Base-by-base conservation (phyloP, 2,888 invertebrate genomes). In the Heteropelma amictum region DNA sequence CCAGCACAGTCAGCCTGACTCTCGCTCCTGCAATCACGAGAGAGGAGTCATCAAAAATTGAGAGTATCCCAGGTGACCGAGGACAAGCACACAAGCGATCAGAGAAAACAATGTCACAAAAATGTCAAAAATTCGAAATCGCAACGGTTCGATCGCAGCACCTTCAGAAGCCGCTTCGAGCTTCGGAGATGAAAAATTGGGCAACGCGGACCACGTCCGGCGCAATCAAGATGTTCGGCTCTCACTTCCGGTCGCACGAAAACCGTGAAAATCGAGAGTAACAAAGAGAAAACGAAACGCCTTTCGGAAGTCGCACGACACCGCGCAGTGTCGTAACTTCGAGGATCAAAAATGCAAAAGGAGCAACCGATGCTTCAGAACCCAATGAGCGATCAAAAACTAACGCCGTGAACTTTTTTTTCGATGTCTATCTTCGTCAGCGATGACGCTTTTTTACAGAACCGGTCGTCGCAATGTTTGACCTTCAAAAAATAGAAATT, bases 51-150 rank as follows among this genome's bases (percentile, higher is more conserved):
- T n/a, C 5, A 26, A 53, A 35, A 65, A 23, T 47, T 38, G 54
- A 61, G 68, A 63, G 28, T n/a, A 19, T n/a, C 38, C 40, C 73
- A 47, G 69, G 58, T 45, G 26, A 63, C 56, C 69, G 35, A 72
- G 53, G 49, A 68, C 54, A n/a, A n/a, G n/a, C n/a, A n/a, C n/a
- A n/a, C n/a, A n/a, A n/a, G n/a, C n/a, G n/a, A n/a, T n/a, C 42
- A 17, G 30, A 67, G 26, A 12, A 23, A 67, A 35, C 26, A 60
- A 45, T 7, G 26, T 1, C n/a, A 10, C 1, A 12, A 51, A 30
- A 28, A 12, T 10, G 33, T 12, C n/a, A 17, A 19, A 53, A 28
- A 33, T 3, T 2, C 21, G 19, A 30, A 42, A 45, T 26, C n/a
- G 21, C 28, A 23, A 23, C 19, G 2, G 12, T n/a, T 60, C 51